Base-by-base conservation (phyloP, 2,113 vertebrate genomes). In the Mobula birostris region DNA sequence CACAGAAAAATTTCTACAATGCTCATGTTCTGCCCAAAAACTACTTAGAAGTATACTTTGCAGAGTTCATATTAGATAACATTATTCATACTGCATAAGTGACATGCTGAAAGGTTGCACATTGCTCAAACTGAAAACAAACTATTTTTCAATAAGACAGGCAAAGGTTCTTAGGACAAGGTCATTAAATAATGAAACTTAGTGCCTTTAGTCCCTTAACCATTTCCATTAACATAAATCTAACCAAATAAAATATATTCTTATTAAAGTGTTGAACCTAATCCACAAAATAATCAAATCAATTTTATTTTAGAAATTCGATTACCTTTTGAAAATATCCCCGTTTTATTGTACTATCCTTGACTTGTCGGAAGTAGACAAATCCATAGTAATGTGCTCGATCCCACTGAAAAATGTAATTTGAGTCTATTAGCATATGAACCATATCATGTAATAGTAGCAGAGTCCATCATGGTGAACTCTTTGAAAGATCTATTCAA, bases 251-350 rank as follows among this genome's bases (percentile, higher is more conserved):
- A 29, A 66, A n/a, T 8, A 68, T 19, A 15, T 32, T 66, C 63
- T 90, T 90, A 15, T 17, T 66, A n/a, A 90, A 29, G 17, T 66
- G 85, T 15, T 90, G 58, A 90, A 61, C 32, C 29, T 0, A 8
- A 90, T 21, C 14, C 2, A 68, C 48, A 66, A 17, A 5, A 8
- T n/a, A 66, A 66, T 36, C n/a, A 32, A 66, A 15, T 32, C 85
- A 24, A 21, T 40, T 93, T 74, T 24, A 76, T 48, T 74, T 48
- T 74, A 15, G 12, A 74, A 74, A n/a, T 74, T 21, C 2, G n/a
- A 97, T 95, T 94, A 99, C 99, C 98, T 99, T 99, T 96, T 99
- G 99, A 96, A 99, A 99, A 95, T 99, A 99, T 19, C 99, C 98
- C 94, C 98, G 98, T 96, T 97, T 98, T 95, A 99, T 95, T 0